These are phyloP conservation scores for Ceratotherium simum DNA, from an alignment of 2,113 vertebrate genomes.

Conservation along the genomic window DNA sequence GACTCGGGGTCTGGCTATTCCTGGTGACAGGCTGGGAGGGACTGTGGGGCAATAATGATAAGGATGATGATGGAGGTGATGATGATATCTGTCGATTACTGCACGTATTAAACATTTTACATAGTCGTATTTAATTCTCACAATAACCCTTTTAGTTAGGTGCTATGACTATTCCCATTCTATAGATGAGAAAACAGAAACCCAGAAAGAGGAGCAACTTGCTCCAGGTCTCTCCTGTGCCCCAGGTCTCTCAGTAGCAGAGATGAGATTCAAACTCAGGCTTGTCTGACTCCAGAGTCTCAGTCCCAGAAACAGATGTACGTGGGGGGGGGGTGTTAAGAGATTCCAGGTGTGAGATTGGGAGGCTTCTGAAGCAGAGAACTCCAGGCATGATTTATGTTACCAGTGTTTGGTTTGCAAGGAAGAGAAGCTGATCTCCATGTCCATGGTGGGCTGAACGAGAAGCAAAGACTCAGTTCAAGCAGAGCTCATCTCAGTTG, in stretches of 20 bases:
- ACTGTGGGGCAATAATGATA: background rate
- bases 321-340: background rate
- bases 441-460: background rate
- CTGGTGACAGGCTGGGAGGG: background rate
- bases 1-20: background rate
- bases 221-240: background rate
- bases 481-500: background rate
- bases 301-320: background rate
- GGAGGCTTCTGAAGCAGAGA: background rate
- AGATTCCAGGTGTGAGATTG: background rate
- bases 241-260: background rate
- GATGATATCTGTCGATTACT: background rate
- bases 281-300: background rate
- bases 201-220: background rate
- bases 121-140: background rate
- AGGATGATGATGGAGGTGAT: background rate
- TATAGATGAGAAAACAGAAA: conserved; percentile 2
- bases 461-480: background rate
- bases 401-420: background rate
- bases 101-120: background rate
- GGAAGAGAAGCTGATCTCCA: background rate
- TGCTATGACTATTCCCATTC: background rate
- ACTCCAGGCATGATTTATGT: background rate
- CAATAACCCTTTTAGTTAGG: background rate
- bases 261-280: background rate